These are phyloP conservation scores for Philereme vetulata DNA, from an alignment of 2,888 invertebrate species.

Conservation along the genomic window DNA sequence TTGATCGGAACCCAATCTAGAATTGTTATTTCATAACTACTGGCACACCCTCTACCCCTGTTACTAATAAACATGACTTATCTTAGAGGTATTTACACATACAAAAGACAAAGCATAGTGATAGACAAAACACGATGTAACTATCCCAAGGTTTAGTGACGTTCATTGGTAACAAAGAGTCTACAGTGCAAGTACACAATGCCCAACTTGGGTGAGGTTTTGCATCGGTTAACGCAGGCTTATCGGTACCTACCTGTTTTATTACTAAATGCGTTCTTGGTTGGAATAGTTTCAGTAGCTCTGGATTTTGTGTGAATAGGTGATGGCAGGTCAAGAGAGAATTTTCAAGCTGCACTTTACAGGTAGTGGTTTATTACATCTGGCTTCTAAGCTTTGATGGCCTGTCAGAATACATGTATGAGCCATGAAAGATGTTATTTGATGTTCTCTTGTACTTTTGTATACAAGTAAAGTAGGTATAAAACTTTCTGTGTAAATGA, in stretches of 20 bases:
- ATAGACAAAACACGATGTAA: too few species aligned
- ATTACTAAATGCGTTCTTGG: conserved; percentile 13
- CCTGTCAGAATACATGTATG: conserved; percentile 11
- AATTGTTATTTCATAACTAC: too few species aligned
- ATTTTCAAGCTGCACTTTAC: conserved; percentile 21
- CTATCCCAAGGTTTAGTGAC: too few species aligned
- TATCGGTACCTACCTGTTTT: neutral
- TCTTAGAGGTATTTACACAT: too few species aligned
- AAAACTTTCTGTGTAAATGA: too few species aligned
- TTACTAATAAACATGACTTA: too few species aligned
- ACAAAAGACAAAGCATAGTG: too few species aligned
- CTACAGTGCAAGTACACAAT: neutral
- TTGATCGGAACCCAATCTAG: too few species aligned
- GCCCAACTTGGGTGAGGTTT: neutral
- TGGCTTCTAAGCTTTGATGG: conserved; percentile 19
- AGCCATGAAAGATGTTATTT: neutral
- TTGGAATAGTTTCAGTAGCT: conserved; percentile 29
- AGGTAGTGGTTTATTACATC: conserved; percentile 21
- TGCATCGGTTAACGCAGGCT: neutral
- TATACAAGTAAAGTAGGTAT: too few species aligned
- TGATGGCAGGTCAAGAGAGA: conserved; percentile 22
- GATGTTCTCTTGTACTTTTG: too few species aligned
- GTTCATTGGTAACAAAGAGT: too few species aligned
- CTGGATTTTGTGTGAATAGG: conserved; percentile 33
- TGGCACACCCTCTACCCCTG: too few species aligned